Evolutionary conservation across 1,140 invertebrate species (phyloP), one percentile per base, ranked within the genome.

Genomic region (Mya arenaria): DNA sequence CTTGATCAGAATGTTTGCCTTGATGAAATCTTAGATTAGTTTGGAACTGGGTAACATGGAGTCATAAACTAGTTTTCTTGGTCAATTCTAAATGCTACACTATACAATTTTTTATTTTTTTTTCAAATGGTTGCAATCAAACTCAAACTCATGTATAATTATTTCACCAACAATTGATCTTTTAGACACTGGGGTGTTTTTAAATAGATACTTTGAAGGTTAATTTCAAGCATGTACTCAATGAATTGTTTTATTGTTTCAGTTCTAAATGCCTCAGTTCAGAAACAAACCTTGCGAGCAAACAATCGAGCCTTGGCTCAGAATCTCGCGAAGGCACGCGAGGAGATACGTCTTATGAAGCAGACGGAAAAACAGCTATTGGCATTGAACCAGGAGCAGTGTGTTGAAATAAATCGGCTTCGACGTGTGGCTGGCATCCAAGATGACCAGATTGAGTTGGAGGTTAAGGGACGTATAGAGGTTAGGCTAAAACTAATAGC

Each of bases 271-370:
- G 52, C 75, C 34, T 87, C 84, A 10, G 80, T 84, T 4, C 82
- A 84, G 17, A 87, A 86, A 25, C 86, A 87, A 48, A 86, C 87
- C 0, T 72, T 90, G 23, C 55, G 85, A 30, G 86, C 87, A 13
- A 90, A 90, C 77, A 90, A 90, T 71, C 82, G 84, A 58, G 85
- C 87, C 1, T 78, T 90, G 48, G 89, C 89, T 10, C 77, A 87
- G 71, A 85, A 83, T 10, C 72, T 90, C 25, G 83, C 88, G 30
- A 84, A 83, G 36, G 79, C 81, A 10, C 79, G 84, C 55, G 81
- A 89, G 36, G 87, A 89, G 0, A 83, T 90, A 0, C 65, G 86
- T 5, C 25, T 58, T 25, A 77, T 85, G 6, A 62, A 79, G 15
- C 77, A 83, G 23, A 82, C 84, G 30, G 78, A 82, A 5, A 72